A percentile compares a stretch with the other conserved stretches of the same genome.
phyloP scores from a whole-genome alignment of 1,140 invertebrate genomes.

The Oryzaephilus surinamensis region DNA sequence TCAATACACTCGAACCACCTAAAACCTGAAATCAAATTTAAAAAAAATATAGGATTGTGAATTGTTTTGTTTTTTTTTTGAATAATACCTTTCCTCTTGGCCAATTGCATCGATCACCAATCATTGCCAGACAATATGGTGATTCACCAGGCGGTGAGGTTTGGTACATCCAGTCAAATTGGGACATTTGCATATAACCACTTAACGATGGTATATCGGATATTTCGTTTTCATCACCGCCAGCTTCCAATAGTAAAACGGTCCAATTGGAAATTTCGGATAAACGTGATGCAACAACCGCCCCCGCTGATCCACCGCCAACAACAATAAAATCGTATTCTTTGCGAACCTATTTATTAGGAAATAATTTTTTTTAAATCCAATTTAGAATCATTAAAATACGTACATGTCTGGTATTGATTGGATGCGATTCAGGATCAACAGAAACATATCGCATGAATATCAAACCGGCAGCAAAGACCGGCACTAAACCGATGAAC shows the following conservation, averaged over 20 bases:
- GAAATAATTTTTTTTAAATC: conserved; percentile 1
- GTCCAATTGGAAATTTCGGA: conserved; percentile 70
- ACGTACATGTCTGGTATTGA: conserved; percentile 57
- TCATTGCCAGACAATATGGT: conserved; percentile 72
- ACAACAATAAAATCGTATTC: conserved; percentile 78
- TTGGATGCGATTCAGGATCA: conserved; percentile 70
- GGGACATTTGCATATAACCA: conserved; percentile 64
- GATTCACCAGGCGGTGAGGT: conserved; percentile 68
- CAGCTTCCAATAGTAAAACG: conserved; percentile 73
- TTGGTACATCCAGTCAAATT: conserved; percentile 88
- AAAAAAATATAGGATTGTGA: background rate
- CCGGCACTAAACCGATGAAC: conserved; percentile 62
- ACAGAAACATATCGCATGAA: conserved; percentile 68
- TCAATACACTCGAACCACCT: conserved; percentile 89
- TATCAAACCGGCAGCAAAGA: conserved; percentile 66
- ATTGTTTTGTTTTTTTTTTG: background rate
- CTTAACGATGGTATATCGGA: conserved; percentile 66
- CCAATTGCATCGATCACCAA: conserved; percentile 76
- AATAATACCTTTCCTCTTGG: conserved; percentile 51
- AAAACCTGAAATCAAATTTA: conserved; percentile 41
- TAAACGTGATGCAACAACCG: conserved; percentile 81
- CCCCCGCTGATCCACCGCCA: conserved; percentile 85
- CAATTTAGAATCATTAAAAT: background rate
- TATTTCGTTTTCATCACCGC: conserved; percentile 70
- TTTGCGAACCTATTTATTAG: conserved; percentile 47